Conservation (phyloP, 2,888 invertebrate genomes). For the Chrysolina oricalcia region DNA sequence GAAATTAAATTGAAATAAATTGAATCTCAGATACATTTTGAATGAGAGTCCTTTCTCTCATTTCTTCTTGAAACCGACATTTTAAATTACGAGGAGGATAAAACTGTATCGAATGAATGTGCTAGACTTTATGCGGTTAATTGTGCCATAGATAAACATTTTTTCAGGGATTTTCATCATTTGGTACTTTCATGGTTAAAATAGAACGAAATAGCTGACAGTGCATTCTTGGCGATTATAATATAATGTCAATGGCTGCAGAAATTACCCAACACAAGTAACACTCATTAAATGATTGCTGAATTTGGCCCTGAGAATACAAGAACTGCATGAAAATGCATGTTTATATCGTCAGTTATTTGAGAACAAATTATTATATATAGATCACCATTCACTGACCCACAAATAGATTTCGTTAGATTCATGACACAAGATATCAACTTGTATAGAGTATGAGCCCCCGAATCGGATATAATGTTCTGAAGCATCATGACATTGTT, state of each 20-base stretch:
- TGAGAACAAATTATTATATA: slow-evolving; percentile 28
- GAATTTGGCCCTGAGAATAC: slow-evolving; percentile 42
- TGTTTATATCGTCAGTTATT: slow-evolving; percentile 35
- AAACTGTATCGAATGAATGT: too few relatives aligned
- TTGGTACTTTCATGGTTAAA: too few relatives aligned
- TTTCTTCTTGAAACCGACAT: too few relatives aligned
- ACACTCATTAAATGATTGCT: slow-evolving; percentile 33
- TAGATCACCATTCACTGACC: slow-evolving; percentile 39
- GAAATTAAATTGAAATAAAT: too few relatives aligned
- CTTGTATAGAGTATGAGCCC: neutral
- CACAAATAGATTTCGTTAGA: slow-evolving; percentile 17
- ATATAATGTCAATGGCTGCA: slow-evolving; percentile 24
- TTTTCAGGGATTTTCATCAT: too few relatives aligned
- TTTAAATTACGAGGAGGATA: too few relatives aligned
- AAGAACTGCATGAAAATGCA: slow-evolving; percentile 46
- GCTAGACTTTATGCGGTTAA: too few relatives aligned
- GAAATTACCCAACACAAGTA: slow-evolving; percentile 32
- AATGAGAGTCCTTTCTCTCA: too few relatives aligned
- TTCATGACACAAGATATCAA: neutral
- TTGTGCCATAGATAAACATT: too few relatives aligned
- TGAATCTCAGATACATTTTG: too few relatives aligned
- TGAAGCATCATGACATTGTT: too few relatives aligned
- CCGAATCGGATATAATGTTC: too few relatives aligned
- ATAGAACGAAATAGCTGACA: neutral
- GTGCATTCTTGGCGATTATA: slow-evolving; percentile 8